Evolutionary conservation across 1,140 invertebrate species (phyloP).

Genomic region (Rhopalosiphum padi): DNA sequence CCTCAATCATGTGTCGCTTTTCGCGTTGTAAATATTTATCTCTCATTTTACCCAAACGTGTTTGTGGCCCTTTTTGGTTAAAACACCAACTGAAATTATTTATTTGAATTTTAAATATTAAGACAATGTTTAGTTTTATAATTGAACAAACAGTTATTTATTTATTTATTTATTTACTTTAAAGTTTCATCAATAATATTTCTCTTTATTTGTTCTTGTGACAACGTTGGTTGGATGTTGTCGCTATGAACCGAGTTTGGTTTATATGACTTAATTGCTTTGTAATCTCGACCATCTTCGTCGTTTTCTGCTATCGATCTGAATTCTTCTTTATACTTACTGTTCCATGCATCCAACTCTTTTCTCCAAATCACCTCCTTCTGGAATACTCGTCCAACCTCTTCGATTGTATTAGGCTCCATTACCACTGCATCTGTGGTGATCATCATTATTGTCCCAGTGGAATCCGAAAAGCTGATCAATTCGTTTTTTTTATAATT

Average conservation of each 20-base stretch:
- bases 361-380: not conserved
- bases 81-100: slow-evolving; percentile 47
- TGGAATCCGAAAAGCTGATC: slow-evolving; percentile 27
- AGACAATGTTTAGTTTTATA: too few species aligned
- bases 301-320: not conserved
- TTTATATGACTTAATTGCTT: not conserved
- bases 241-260: not conserved
- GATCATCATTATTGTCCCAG: not conserved
- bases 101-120: too few species aligned
- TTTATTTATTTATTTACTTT: not conserved
- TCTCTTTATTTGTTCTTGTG: not conserved
- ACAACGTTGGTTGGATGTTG: not conserved
- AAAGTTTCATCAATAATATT: not conserved
- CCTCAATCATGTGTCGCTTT: not conserved
- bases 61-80: not conserved
- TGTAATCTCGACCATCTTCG: not conserved
- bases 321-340: slow-evolving; percentile 29
- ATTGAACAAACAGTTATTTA: too few species aligned
- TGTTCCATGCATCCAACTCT: slow-evolving; percentile 31
- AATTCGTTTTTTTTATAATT: slow-evolving; percentile 21
- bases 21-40: not conserved
- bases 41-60: slow-evolving; percentile 19
- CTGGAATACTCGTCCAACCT: not conserved
- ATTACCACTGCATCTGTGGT: not conserved
- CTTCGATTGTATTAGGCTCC: not conserved